Evolutionary conservation across 2,113 vertebrate species (phyloP).

Genomic region (Nothobranchius kuhntae): DNA sequence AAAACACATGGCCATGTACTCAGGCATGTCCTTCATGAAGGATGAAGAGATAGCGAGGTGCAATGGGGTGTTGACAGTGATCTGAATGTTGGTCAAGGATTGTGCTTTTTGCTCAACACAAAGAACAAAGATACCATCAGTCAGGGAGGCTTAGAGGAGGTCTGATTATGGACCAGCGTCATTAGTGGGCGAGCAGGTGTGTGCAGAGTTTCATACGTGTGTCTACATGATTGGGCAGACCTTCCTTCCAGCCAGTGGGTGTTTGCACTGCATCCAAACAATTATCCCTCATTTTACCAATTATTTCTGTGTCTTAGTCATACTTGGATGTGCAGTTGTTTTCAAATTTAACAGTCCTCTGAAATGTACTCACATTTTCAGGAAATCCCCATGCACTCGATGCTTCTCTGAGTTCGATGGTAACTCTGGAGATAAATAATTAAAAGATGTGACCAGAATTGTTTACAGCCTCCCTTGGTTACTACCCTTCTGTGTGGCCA

Average conservation of each 20-base stretch:
- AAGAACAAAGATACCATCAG: slow-evolving; percentile 33
- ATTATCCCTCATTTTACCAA: not conserved
- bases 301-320: not conserved
- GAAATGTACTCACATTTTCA: not conserved
- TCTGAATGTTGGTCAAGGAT: slow-evolving; percentile 26
- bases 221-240: not conserved
- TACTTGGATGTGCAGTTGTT: not conserved
- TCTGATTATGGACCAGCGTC: slow-evolving; percentile 9
- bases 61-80: slow-evolving; percentile 29
- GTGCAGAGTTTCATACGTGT: not conserved
- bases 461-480: slow-evolving; percentile 17
- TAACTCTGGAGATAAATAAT: slow-evolving; percentile 6
- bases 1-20: slow-evolving; percentile 15
- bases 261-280: not conserved
- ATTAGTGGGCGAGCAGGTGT: slow-evolving; percentile 10
- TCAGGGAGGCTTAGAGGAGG: not conserved
- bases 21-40: slow-evolving; percentile 33
- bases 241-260: not conserved
- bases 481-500: not conserved
- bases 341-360: not conserved
- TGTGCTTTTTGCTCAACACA: slow-evolving; percentile 17
- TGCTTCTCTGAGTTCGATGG: too few species aligned
- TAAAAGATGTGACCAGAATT: not conserved
- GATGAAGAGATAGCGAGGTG: slow-evolving; percentile 18
- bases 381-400: not conserved